These are phyloP conservation scores for Rachycentron canadum DNA, from an alignment of 2,797 vertebrate genomes.

Conservation along the genomic window DNA sequence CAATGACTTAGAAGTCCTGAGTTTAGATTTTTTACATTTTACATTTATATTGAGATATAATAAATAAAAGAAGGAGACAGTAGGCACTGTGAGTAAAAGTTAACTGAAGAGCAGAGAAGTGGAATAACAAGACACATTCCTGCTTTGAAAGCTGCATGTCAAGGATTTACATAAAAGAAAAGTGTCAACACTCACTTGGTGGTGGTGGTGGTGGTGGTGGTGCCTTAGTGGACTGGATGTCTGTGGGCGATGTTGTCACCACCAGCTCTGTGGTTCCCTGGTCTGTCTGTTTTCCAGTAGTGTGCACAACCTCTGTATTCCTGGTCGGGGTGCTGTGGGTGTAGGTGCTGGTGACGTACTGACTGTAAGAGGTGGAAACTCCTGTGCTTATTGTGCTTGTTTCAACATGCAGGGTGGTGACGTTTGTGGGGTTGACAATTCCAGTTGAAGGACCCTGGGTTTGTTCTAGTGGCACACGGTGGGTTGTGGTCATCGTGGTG, in stretches of 20 bases:
- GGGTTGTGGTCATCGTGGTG: slow-evolving; percentile 30
- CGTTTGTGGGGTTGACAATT: slow-evolving; percentile 40
- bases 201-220: slow-evolving; percentile 60
- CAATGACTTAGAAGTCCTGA: too few species aligned
- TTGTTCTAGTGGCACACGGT: slow-evolving; percentile 26
- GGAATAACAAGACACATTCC: not conserved
- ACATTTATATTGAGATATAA: not conserved
- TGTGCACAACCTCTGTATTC: slow-evolving; percentile 65
- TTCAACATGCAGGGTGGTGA: slow-evolving; percentile 69
- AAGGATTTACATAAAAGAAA: not conserved
- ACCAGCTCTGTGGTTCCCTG: slow-evolving; percentile 60
- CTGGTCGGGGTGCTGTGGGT: slow-evolving; percentile 65
- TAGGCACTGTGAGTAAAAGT: not conserved
- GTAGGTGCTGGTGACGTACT: slow-evolving; percentile 65
- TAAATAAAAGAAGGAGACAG: not conserved
- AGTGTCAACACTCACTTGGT: slow-evolving; percentile 79
- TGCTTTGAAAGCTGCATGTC: not conserved
- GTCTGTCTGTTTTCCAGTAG: slow-evolving; percentile 66
- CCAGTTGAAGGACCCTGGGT: slow-evolving; percentile 64
- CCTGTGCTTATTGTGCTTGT: slow-evolving; percentile 67
- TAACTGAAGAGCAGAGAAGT: too few species aligned
- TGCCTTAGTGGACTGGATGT: slow-evolving; percentile 43
- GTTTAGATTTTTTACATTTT: too few species aligned
- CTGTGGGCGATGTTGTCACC: slow-evolving; percentile 56
- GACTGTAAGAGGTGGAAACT: slow-evolving; percentile 49